These are phyloP conservation scores for Acestrorhynchus altus DNA, from an alignment of 2,797 vertebrate genomes.

Conservation along the genomic window DNA sequence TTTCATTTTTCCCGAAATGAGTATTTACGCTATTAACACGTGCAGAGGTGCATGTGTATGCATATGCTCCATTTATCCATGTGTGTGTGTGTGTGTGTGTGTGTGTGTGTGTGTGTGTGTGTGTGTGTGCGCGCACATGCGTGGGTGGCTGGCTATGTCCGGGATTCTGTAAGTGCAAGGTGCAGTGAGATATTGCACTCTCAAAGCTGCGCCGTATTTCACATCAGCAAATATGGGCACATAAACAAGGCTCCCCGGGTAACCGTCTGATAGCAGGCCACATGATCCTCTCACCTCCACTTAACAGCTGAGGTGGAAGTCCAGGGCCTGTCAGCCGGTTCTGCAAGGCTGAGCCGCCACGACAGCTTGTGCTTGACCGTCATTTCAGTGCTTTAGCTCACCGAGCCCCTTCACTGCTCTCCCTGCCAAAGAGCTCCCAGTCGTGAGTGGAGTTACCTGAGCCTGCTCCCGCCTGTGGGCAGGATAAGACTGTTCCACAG, in stretches of 20 bases:
- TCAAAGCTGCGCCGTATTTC: slow-evolving; percentile 61
- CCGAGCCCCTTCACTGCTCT: slow-evolving; percentile 58
- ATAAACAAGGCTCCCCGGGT: slow-evolving; percentile 58
- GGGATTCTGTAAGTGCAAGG: slow-evolving; percentile 51
- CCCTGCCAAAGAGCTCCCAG: slow-evolving; percentile 58
- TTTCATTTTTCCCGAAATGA: slow-evolving; percentile 54
- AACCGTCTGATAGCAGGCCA: slow-evolving; percentile 62
- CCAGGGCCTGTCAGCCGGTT: slow-evolving; percentile 66
- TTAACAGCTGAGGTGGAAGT: slow-evolving; percentile 66
- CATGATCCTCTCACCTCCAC: slow-evolving; percentile 60
- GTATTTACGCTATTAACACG: slow-evolving; percentile 59
- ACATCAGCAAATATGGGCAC: slow-evolving; percentile 62
- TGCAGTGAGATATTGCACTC: slow-evolving; percentile 58
- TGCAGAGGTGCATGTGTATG: slow-evolving; percentile 56
- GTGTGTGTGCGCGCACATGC: slow-evolving; percentile 34
- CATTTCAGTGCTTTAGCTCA: slow-evolving; percentile 65
- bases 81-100: slow-evolving; percentile 20
- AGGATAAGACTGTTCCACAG: slow-evolving; percentile 47
- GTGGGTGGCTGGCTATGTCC: slow-evolving; percentile 57
- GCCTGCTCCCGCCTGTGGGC: slow-evolving; percentile 29
- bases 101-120: slow-evolving; percentile 38
- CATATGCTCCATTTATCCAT: slow-evolving; percentile 54
- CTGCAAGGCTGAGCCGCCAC: slow-evolving; percentile 61
- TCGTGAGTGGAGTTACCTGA: slow-evolving; percentile 64
- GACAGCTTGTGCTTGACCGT: slow-evolving; percentile 70